phyloP scores from a whole-genome alignment of 2,113 vertebrate species.

The Atractosteus spatula region DNA sequence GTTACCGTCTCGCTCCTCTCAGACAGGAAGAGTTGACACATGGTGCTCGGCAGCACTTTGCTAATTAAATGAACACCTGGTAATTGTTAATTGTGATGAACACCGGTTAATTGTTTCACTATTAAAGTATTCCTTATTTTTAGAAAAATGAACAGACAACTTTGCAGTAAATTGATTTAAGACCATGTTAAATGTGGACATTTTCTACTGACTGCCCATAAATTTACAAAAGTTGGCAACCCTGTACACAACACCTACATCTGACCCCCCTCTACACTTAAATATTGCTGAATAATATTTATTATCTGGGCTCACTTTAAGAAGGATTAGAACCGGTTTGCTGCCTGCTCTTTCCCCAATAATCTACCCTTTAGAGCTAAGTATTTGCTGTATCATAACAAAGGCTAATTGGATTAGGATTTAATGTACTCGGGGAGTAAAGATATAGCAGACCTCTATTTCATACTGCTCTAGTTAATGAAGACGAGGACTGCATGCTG shows the following conservation, averaged over 20 bases:
- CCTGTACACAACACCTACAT: not conserved
- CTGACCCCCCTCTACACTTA: not conserved
- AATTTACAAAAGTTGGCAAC: no score
- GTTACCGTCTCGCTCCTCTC: no score
- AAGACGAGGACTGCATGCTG: not conserved
- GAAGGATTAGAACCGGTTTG: not conserved
- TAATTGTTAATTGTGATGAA: no score
- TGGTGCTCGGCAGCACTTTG: no score
- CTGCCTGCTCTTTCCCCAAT: not conserved
- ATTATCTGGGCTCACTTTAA: not conserved
- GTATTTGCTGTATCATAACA: not conserved
- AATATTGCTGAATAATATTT: not conserved
- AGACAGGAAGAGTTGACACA: no score
- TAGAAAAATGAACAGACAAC: no score
- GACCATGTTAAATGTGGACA: no score
- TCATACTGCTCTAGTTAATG: not conserved
- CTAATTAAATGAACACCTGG: no score
- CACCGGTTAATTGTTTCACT: no score
- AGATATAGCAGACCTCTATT: not conserved
- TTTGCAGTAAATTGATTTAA: no score
- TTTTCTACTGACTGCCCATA: no score
- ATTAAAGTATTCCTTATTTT: no score
- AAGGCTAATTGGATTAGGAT: constrained; percentile 14
- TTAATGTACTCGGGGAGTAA: not conserved
- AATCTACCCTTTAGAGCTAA: not conserved